Conservation (phyloP, 2,797 vertebrate genomes). For the Myoxocephalus aenaeus region DNA sequence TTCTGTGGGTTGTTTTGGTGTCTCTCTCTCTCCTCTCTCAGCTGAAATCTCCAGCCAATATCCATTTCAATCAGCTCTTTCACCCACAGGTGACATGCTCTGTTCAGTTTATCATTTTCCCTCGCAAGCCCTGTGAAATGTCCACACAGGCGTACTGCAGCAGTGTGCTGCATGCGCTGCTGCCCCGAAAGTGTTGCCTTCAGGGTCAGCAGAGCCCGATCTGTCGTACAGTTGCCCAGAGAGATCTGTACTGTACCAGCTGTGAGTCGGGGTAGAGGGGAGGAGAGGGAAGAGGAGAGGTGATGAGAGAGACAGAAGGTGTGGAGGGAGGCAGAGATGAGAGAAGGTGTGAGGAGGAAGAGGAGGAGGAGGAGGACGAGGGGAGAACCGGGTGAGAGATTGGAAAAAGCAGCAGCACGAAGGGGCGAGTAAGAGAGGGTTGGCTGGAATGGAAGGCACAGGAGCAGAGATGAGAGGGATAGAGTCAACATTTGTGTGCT, state of each 20-base stretch:
- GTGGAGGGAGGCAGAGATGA: constrained; percentile 50
- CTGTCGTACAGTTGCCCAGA: constrained; percentile 73
- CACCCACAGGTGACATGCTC: constrained; percentile 72
- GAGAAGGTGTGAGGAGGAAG: constrained; percentile 54
- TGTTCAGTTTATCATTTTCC: constrained; percentile 48
- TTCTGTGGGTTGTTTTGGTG: constrained; percentile 42
- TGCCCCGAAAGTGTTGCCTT: constrained; percentile 73
- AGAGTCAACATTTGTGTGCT: constrained; percentile 75
- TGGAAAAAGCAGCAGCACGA: constrained; percentile 53
- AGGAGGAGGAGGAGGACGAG: constrained; percentile 26
- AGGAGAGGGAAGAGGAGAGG: constrained; percentile 36
- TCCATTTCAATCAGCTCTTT: constrained; percentile 70
- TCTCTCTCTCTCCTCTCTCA: constrained; percentile 8
- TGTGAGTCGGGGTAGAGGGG: constrained; percentile 60
- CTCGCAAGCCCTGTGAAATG: constrained; percentile 44
- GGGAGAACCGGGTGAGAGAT: constrained; percentile 51
- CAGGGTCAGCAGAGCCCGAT: constrained; percentile 66
- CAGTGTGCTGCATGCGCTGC: constrained; percentile 70
- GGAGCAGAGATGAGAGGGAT: constrained; percentile 70
- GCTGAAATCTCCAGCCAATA: constrained; percentile 57
- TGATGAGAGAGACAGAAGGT: constrained; percentile 64
- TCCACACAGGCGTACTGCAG: constrained; percentile 73
- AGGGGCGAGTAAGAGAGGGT: constrained; percentile 32
- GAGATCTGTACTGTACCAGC: constrained; percentile 79
- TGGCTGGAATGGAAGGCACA: constrained; percentile 58